Evolutionary conservation across 2,797 vertebrate genomes (phyloP), one percentile per base, ranked within the genome.

Genomic region (Anableps anableps): DNA sequence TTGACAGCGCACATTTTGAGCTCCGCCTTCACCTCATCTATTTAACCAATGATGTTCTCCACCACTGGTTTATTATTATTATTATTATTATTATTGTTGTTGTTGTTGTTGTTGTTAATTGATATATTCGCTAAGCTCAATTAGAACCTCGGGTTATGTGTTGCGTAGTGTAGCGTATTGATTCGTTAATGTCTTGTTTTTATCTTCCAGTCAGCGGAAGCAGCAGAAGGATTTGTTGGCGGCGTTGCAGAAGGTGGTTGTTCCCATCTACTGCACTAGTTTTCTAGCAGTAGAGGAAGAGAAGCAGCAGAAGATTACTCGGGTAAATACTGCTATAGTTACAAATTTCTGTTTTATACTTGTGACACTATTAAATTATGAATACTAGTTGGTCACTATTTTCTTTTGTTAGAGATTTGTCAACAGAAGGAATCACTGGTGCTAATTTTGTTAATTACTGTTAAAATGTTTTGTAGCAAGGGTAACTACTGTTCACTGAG

Each of bases 231-330:
- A 99, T 91, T 95, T 99, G 62, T 93, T 99, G 90, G 96, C 98
- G 7, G 97, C 99, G 0, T 88, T 99, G 51, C 98, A 99, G 92
- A 99, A 99, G 89, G 99, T 99, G 17, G 99, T 99, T 68, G 99
- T 99, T 83, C 99, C 99, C 78, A 99, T 99, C 83, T 99, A 99
- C 90, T 99, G 98, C 91, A 99, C 98, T 88, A 99, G 98, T 89
- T 99, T 99, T 86, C 93, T 99, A 80, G 97, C 98, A 0, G 99
- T 99, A 85, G 99, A 99, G 85, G 99, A 99, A 77, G 99, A 99
- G 89, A 99, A 99, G 82, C 99, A 99, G 87, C 99, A 99, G 95
- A 99, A 99, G 91, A 99, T 99, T 26, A 98, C 98, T 64, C 93
- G 98, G 94, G 98, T 99, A 89, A 89, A 84, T 74, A 19, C 1